Evolutionary conservation across 2,113 vertebrate genomes (phyloP).

Genomic region (Gymnocephalus cernua): DNA sequence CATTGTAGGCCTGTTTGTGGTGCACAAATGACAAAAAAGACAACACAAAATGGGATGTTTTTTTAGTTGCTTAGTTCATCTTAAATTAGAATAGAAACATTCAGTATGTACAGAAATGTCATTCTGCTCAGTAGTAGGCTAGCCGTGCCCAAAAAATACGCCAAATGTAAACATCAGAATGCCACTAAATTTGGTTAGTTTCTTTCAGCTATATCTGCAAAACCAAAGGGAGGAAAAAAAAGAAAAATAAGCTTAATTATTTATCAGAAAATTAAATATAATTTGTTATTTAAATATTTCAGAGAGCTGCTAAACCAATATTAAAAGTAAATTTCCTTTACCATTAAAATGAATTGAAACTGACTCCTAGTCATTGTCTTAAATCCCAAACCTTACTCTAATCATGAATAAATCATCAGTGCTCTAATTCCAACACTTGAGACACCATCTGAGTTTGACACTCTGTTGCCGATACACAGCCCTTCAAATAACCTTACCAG

Average conservation of each 20-base stretch:
- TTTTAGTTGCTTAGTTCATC: conserved; percentile 67
- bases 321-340: conserved; percentile 55
- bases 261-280: conserved; percentile 32
- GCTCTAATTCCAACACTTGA: conserved; percentile 60
- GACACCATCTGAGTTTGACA: conserved; percentile 38
- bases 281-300: conserved; percentile 32
- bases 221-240: conserved; percentile 37
- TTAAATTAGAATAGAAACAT: conserved; percentile 80
- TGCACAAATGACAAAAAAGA: conserved; percentile 24
- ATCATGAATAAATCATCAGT: conserved; percentile 66
- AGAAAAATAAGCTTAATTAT: conserved; percentile 6
- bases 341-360: conserved; percentile 52
- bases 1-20: neutral
- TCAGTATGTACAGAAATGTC: conserved; percentile 76
- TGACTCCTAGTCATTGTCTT: conserved; percentile 42
- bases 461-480: conserved; percentile 12
- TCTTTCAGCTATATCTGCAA: conserved; percentile 26
- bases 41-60: conserved; percentile 25
- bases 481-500: conserved; percentile 36
- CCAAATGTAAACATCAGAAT: conserved; percentile 65
- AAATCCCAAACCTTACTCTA: conserved; percentile 50
- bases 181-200: conserved; percentile 49
- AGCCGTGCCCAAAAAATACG: conserved; percentile 64
- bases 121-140: conserved; percentile 64
- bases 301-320: conserved; percentile 32